phyloP scores from a whole-genome alignment of 2,888 invertebrate species.

The Sarcophaga carnaria region DNA sequence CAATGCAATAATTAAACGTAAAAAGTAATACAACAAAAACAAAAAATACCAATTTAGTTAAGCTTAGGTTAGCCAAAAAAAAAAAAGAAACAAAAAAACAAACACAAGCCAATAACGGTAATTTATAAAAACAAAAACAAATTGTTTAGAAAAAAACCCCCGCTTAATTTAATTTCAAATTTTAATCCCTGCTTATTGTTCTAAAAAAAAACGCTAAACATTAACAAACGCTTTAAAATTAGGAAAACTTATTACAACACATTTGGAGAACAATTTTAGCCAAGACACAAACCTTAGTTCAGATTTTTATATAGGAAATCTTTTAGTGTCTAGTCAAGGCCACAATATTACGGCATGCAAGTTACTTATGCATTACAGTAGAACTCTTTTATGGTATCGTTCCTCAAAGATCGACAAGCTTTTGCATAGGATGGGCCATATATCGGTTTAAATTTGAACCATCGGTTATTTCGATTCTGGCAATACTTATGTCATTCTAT shows the following conservation, averaged over 20 bases:
- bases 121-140: not conserved
- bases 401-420: too few species aligned
- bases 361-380: too few species aligned
- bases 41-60: slow-evolving; percentile 54
- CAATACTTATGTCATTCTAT: too few species aligned
- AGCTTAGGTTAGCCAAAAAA: slow-evolving; percentile 65
- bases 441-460: too few species aligned
- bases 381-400: too few species aligned
- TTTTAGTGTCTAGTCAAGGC: too few species aligned
- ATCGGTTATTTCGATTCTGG: too few species aligned
- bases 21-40: slow-evolving; percentile 3
- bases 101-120: not conserved
- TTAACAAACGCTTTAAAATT: not conserved
- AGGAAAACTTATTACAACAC: not conserved
- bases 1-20: slow-evolving; percentile 68
- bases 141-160: not conserved
- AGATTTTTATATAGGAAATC: not conserved
- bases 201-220: slow-evolving; percentile 28
- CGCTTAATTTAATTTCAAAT: slow-evolving; percentile 25
- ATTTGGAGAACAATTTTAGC: slow-evolving; percentile 7
- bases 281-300: slow-evolving; percentile 42
- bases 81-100: slow-evolving; percentile 1
- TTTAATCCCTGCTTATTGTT: slow-evolving; percentile 24
- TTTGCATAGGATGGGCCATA: too few species aligned
- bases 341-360: too few species aligned